These are phyloP conservation scores for Todus mexicanus DNA, from an alignment of 2,797 vertebrate genomes.

Conservation along the genomic window DNA sequence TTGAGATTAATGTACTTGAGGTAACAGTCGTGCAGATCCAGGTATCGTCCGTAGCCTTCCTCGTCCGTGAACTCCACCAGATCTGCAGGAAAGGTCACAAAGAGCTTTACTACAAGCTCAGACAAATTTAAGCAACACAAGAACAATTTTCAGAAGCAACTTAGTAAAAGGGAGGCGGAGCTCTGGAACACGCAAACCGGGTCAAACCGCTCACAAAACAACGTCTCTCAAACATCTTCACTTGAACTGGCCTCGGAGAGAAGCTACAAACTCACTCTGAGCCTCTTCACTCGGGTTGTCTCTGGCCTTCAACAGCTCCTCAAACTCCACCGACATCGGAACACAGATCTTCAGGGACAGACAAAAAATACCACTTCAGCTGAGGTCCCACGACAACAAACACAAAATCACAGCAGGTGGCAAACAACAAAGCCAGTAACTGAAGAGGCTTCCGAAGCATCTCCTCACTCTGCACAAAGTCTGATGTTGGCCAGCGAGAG, in stretches of 20 bases:
- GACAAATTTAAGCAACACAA: neutral
- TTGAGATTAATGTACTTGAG: constrained; percentile 98
- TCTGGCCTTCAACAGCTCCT: constrained; percentile 92
- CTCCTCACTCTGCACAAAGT: neutral
- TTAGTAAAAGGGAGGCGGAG: neutral
- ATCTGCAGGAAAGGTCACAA: constrained; percentile 70
- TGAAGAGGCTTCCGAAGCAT: neutral
- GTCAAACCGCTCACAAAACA: neutral
- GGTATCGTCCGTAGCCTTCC: constrained; percentile 94
- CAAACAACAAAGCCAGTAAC: neutral
- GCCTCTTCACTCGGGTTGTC: constrained; percentile 96
- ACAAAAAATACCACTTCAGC: neutral
- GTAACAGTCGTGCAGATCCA: constrained; percentile 97
- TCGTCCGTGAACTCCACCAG: constrained; percentile 97
- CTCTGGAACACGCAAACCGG: neutral
- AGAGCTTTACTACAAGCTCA: neutral
- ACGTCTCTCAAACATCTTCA: neutral
- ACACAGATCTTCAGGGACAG: constrained; percentile 86
- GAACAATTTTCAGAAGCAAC: neutral
- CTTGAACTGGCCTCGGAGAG: neutral
- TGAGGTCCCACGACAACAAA: neutral
- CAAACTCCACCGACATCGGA: constrained; percentile 98
- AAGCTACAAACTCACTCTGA: constrained; percentile 82
- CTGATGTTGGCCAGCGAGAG: neutral
- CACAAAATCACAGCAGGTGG: fast-evolving